A percentile compares a stretch with the other conserved stretches of the same genome.
Conservation (phyloP, 2,797 vertebrate genomes). For the Myripristis murdjan region DNA sequence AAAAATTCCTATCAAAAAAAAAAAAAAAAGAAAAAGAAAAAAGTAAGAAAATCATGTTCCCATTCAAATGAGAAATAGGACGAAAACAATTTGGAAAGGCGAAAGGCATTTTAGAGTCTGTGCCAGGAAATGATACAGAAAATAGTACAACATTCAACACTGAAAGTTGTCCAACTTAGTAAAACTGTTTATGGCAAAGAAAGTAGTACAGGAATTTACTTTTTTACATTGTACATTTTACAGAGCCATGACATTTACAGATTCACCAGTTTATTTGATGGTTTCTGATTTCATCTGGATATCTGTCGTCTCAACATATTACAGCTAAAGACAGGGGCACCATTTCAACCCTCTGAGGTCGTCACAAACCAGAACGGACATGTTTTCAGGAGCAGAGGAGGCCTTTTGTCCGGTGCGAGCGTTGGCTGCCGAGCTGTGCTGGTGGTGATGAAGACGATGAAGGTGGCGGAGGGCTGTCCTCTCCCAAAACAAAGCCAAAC, state of each 20-base stretch:
- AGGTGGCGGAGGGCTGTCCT: neutral
- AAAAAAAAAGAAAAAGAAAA: constrained; percentile 6
- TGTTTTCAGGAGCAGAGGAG: too few relatives aligned
- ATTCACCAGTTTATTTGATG: neutral
- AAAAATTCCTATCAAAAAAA: neutral
- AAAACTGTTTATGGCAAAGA: neutral
- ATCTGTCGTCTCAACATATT: neutral
- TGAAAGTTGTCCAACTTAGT: neutral
- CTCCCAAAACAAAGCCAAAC: too few relatives aligned
- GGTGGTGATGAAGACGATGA: too few relatives aligned
- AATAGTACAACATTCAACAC: neutral
- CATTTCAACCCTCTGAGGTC: neutral
- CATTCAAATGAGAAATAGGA: constrained; percentile 2
- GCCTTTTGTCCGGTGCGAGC: too few relatives aligned
- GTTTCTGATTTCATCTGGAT: too few relatives aligned
- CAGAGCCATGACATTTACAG: neutral
- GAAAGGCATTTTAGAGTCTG: constrained; percentile 20
- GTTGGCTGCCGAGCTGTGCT: too few relatives aligned
- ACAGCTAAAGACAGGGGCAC: neutral
- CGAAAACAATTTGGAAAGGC: constrained; percentile 12
- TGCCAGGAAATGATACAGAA: constrained; percentile 5
- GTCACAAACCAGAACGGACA: too few relatives aligned
- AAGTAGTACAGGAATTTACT: neutral
- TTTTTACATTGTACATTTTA: neutral
- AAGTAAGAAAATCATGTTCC: constrained; percentile 11